These are phyloP conservation scores for Drosophila truncata DNA, from an alignment of 1,140 invertebrate species.

Conservation along the genomic window DNA sequence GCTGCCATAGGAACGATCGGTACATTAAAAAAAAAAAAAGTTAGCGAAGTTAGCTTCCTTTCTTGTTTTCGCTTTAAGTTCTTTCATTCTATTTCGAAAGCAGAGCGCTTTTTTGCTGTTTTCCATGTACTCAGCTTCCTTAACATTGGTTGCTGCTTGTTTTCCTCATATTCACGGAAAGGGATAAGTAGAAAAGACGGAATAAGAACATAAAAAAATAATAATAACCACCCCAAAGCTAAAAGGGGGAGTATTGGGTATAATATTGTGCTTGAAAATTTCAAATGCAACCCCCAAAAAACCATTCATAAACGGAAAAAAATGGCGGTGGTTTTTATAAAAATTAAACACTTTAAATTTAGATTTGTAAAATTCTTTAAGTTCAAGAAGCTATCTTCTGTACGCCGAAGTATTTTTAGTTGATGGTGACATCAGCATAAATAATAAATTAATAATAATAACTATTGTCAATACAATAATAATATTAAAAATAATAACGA, in stretches of 20 bases:
- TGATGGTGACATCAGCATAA: too few relatives aligned
- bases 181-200: neutral
- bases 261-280: neutral
- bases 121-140: neutral
- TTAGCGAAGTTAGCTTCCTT: too few relatives aligned
- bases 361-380: too few relatives aligned
- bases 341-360: neutral
- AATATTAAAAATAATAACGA: neutral
- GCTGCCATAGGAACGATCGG: too few relatives aligned
- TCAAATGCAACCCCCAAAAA: constrained; percentile 5
- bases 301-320: neutral
- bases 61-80: neutral
- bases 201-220: constrained; percentile 7
- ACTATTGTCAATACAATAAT: neutral
- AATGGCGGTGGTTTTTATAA: neutral
- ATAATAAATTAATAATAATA: neutral
- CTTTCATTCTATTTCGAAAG: neutral
- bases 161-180: neutral
- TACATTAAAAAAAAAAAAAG: too few relatives aligned
- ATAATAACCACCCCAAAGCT: constrained; percentile 12
- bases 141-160: neutral
- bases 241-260: neutral
- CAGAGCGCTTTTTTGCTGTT: neutral
- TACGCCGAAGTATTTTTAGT: too few relatives aligned
- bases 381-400: neutral